Percentiles rank a stretch among this genome's conserved stretches.
These are phyloP conservation scores for Glossosoma conforme DNA, from an alignment of 1,140 invertebrate species.

Conservation along the genomic window DNA sequence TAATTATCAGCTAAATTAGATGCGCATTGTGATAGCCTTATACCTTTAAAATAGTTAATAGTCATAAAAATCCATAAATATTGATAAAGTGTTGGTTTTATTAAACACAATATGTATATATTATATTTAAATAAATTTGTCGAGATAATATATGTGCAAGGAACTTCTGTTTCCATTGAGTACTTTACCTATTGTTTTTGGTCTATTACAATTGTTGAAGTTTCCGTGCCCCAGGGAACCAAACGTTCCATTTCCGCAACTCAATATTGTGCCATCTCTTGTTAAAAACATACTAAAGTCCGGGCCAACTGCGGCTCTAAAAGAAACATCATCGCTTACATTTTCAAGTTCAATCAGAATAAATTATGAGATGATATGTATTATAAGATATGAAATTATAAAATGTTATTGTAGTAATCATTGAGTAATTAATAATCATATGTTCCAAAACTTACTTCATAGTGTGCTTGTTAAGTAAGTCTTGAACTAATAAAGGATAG, in stretches of 20 bases:
- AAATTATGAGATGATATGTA: too few relatives aligned
- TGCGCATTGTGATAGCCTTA: too few relatives aligned
- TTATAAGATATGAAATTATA: too few relatives aligned
- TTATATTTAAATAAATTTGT: too few relatives aligned
- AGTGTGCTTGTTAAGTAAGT: conserved; percentile 57
- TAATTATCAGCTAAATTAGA: too few relatives aligned
- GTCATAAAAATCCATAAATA: too few relatives aligned
- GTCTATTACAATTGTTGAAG: conserved; percentile 52
- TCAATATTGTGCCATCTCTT: conserved; percentile 65
- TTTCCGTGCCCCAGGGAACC: conserved; percentile 67
- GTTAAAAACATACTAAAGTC: conserved; percentile 62
- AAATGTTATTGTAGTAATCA: conserved; percentile 1
- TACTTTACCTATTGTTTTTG: conserved; percentile 58
- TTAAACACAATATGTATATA: too few relatives aligned
- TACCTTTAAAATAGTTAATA: too few relatives aligned
- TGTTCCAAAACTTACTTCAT: conserved; percentile 43
- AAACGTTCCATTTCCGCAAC: conserved; percentile 62
- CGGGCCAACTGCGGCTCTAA: conserved; percentile 52
- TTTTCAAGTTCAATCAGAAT: too few relatives aligned
- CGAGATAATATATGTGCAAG: too few relatives aligned
- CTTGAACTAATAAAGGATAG: conserved; percentile 55
- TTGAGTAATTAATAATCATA: conserved; percentile 1
- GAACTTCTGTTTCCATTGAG: too few relatives aligned
- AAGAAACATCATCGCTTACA: conserved; percentile 7
- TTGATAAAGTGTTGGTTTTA: too few relatives aligned